Percentiles rank a stretch among this genome's conserved stretches.
phyloP scores from a whole-genome alignment of 30 jellyfish, hydroid and myxozoan species.

The Aurelia coerulea region DNA sequence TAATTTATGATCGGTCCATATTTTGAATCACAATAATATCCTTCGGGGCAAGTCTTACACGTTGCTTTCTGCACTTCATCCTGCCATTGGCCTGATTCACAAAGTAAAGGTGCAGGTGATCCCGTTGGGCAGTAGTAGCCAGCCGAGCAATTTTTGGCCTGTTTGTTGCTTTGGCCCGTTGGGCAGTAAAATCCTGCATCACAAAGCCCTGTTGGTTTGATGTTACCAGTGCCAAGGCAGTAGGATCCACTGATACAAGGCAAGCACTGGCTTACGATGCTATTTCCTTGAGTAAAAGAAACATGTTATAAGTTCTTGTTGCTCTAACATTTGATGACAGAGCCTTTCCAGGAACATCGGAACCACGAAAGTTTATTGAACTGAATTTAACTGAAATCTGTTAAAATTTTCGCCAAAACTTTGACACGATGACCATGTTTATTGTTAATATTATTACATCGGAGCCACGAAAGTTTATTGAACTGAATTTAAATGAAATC shows the following conservation, averaged over 20 bases:
- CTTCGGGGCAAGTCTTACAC: slow-evolving; percentile 85
- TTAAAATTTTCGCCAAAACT: too few species aligned
- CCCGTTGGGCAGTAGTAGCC: slow-evolving; percentile 91
- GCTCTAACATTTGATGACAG: too few species aligned
- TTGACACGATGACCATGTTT: too few species aligned
- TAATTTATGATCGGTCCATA: slow-evolving; percentile 75
- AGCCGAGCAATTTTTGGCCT: slow-evolving; percentile 68
- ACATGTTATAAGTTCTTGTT: too few species aligned
- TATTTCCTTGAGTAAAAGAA: slow-evolving; percentile 62
- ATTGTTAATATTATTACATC: not conserved
- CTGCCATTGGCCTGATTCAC: slow-evolving; percentile 92
- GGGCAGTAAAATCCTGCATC: slow-evolving; percentile 94
- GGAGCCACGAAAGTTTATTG: not conserved
- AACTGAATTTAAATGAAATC: too few species aligned
- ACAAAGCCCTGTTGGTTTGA: slow-evolving; percentile 87
- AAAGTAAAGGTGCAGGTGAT: slow-evolving; percentile 74
- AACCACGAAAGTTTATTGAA: not conserved
- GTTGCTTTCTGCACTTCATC: slow-evolving; percentile 41
- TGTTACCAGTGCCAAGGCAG: slow-evolving; percentile 85
- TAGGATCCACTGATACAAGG: slow-evolving; percentile 80
- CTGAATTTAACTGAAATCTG: too few species aligned
- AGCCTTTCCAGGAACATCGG: not conserved
- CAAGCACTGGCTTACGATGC: slow-evolving; percentile 61
- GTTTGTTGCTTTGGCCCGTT: slow-evolving; percentile 76
- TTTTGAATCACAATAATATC: slow-evolving; percentile 82